Evolutionary conservation across 2,888 invertebrate genomes (phyloP).

Genomic region (Volucella inanis): DNA sequence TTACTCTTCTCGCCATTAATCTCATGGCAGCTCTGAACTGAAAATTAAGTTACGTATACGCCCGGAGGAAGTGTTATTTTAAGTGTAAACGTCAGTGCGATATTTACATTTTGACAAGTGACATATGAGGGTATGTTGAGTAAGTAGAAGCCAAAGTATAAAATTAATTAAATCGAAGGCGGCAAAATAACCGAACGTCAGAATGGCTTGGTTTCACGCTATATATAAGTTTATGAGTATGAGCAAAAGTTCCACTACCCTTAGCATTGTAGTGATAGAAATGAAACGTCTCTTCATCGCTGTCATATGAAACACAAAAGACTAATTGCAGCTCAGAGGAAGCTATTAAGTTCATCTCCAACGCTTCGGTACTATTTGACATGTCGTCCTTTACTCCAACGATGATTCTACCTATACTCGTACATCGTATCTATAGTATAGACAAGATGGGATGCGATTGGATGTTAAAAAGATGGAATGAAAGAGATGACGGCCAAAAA

Average conservation of each 20-base stretch:
- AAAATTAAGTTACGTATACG: too few species aligned
- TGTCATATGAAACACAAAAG: slow-evolving; percentile 43
- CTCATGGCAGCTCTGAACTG: too few species aligned
- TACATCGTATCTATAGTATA: too few species aligned
- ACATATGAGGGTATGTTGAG: slow-evolving; percentile 37
- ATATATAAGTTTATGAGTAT: too few species aligned
- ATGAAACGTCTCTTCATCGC: slow-evolving; percentile 33
- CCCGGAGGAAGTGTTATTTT: background rate
- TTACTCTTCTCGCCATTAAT: too few species aligned
- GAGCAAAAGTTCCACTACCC: too few species aligned
- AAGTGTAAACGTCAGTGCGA: slow-evolving; percentile 11
- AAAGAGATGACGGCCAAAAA: too few species aligned
- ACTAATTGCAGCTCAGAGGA: slow-evolving; percentile 65
- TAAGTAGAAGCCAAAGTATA: slow-evolving; percentile 32
- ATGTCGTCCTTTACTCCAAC: slow-evolving; percentile 10
- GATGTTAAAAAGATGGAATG: too few species aligned
- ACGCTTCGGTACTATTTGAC: slow-evolving; percentile 42
- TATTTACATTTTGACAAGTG: slow-evolving; percentile 68
- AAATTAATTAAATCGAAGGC: slow-evolving; percentile 62
- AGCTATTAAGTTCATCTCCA: slow-evolving; percentile 61
- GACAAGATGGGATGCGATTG: too few species aligned
- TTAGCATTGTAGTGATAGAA: background rate
- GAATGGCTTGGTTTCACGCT: slow-evolving; percentile 25
- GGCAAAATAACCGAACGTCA: slow-evolving; percentile 12
- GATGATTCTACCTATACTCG: too few species aligned